These are phyloP conservation scores for Glossophaga mutica DNA, from an alignment of 2,797 vertebrate species.

Conservation along the genomic window DNA sequence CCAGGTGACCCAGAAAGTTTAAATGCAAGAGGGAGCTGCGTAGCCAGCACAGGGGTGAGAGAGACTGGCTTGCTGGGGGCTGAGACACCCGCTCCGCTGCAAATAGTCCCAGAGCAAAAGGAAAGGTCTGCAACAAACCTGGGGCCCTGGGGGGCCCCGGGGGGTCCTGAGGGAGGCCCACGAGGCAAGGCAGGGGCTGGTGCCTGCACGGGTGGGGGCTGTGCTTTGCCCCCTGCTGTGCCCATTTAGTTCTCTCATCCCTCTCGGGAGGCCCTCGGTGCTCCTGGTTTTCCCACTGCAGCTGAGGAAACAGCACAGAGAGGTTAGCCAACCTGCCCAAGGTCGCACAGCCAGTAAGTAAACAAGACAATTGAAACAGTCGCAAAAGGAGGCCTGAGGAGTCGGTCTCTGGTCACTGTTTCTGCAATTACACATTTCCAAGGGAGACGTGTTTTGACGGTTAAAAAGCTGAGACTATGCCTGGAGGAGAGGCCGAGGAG, in stretches of 20 bases:
- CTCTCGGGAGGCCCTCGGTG: rapidly evolving
- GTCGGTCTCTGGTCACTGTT: no score
- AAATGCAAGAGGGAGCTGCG: background rate
- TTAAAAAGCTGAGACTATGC: background rate
- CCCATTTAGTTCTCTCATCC: rapidly evolving
- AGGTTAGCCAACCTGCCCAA: background rate
- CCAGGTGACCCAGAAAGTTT: background rate
- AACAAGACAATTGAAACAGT: background rate
- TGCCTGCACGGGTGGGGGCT: rapidly evolving
- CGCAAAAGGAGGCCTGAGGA: rapidly evolving
- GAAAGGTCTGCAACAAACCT: background rate
- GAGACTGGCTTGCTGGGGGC: background rate
- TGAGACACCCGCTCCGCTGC: background rate
- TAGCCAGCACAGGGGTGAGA: rapidly evolving
- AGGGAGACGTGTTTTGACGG: background rate
- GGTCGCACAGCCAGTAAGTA: background rate
- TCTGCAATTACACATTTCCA: background rate
- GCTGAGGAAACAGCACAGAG: background rate
- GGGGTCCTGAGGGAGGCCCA: no score
- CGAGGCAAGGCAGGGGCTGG: no score
- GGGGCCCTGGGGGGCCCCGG: rapidly evolving
- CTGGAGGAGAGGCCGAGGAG: no score
- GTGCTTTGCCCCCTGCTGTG: background rate
- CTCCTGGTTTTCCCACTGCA: background rate
- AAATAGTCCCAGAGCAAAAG: background rate